Evolutionary conservation across 2,888 invertebrate genomes (phyloP).

Genomic region (Lycophotia porphyrea): DNA sequence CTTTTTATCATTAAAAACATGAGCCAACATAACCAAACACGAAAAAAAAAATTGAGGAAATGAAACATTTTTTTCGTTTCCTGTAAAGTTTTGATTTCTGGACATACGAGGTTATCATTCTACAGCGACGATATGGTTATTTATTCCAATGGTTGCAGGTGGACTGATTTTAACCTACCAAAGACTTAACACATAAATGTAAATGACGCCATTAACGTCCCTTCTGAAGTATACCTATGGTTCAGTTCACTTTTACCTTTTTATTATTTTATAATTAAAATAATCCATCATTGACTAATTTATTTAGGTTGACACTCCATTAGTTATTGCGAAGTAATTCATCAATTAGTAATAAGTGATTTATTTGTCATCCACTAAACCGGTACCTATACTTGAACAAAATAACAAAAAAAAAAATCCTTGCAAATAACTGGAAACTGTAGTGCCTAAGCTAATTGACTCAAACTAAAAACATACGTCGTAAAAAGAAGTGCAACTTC

Average conservation of each 20-base stretch:
- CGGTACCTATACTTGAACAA: neutral
- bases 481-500: conserved; percentile 10
- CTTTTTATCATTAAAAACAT: too few relatives aligned
- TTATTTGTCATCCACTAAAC: neutral
- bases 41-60: too few relatives aligned
- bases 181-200: neutral
- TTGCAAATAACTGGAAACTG: neutral
- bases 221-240: neutral
- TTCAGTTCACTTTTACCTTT: neutral
- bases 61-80: too few relatives aligned
- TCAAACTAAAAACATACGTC: conserved; percentile 6
- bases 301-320: neutral
- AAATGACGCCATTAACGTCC: neutral
- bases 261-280: neutral
- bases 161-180: neutral
- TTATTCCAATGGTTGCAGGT: neutral
- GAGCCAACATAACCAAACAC: too few relatives aligned
- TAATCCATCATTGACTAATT: neutral
- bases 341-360: neutral
- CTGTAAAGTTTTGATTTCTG: too few relatives aligned
- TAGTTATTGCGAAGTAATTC: neutral
- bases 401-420: neutral
- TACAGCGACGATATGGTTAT: too few relatives aligned
- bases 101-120: too few relatives aligned
- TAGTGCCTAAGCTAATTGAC: neutral